Percentiles rank a stretch among this genome's conserved stretches.
phyloP scores from a whole-genome alignment of 1,140 invertebrate species.

The Probaryconus sp. region DNA sequence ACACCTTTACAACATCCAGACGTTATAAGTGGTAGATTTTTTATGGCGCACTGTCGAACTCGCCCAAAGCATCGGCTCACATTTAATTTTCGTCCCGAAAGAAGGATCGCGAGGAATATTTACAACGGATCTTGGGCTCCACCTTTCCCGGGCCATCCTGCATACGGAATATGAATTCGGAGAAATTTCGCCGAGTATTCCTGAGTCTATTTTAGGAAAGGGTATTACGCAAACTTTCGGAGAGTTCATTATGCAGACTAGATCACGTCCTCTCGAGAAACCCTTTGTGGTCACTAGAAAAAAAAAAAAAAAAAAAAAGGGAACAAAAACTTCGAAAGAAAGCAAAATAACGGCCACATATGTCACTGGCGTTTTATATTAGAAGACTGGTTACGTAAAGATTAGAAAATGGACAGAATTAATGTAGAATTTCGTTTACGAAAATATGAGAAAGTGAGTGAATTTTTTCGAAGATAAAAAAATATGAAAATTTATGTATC shows the following conservation, averaged over 20 bases:
- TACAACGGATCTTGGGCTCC: conserved; percentile 43
- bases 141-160: conserved; percentile 36
- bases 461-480: too few species aligned
- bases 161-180: conserved; percentile 49
- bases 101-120: conserved; percentile 47
- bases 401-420: too few species aligned
- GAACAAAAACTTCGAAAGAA: conserved; percentile 42
- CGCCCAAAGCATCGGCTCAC: conserved; percentile 30
- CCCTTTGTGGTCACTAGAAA: conserved; percentile 36
- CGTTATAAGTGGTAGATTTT: conserved; percentile 41
- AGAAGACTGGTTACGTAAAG: conserved; percentile 46
- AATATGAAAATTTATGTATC: too few species aligned
- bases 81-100: conserved; percentile 54
- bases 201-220: conserved; percentile 53
- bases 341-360: conserved; percentile 55
- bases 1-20: conserved; percentile 49
- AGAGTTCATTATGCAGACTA: conserved; percentile 61
- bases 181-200: conserved; percentile 43
- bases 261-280: conserved; percentile 48
- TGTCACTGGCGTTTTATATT: conserved; percentile 47
- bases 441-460: too few species aligned
- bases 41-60: conserved; percentile 39
- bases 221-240: conserved; percentile 53
- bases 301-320: conserved; percentile 20
- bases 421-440: too few species aligned